These are phyloP conservation scores for Passer domesticus DNA, from an alignment of 2,113 vertebrate species.

Conservation along the genomic window DNA sequence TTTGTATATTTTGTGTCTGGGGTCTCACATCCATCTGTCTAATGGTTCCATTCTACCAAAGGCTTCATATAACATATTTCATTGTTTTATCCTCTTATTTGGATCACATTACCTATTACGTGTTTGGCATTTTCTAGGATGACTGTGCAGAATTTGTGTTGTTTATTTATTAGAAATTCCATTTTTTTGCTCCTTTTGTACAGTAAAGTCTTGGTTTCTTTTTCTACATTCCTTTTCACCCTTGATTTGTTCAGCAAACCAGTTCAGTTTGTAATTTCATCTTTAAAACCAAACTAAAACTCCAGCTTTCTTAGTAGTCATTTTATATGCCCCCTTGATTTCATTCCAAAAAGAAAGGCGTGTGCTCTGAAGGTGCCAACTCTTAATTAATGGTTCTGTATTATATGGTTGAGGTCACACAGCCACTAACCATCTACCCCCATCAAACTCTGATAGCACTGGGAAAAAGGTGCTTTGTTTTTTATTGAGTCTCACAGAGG, in stretches of 20 bases:
- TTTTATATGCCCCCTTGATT: background rate
- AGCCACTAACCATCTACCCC: background rate
- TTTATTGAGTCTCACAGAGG: accelerated
- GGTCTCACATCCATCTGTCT: background rate
- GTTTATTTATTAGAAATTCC: background rate
- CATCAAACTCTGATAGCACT: background rate
- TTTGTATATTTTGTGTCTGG: background rate
- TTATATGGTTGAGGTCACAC: background rate
- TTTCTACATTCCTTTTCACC: background rate
- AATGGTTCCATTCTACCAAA: background rate
- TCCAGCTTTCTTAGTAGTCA: background rate
- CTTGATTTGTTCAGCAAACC: background rate
- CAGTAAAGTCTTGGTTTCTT: background rate
- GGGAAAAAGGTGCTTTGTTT: background rate
- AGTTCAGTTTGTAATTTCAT: background rate
- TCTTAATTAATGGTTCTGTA: background rate
- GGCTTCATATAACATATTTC: background rate
- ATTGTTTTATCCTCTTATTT: background rate
- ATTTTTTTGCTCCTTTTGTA: background rate
- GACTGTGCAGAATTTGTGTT: background rate
- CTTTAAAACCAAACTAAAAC: background rate
- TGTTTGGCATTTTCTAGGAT: background rate
- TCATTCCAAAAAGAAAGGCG: background rate
- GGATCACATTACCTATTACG: background rate
- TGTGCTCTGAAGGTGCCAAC: background rate